Base-by-base conservation (phyloP, 2,113 vertebrate species). In the Gnathonemus echidnorhynchus region DNA sequence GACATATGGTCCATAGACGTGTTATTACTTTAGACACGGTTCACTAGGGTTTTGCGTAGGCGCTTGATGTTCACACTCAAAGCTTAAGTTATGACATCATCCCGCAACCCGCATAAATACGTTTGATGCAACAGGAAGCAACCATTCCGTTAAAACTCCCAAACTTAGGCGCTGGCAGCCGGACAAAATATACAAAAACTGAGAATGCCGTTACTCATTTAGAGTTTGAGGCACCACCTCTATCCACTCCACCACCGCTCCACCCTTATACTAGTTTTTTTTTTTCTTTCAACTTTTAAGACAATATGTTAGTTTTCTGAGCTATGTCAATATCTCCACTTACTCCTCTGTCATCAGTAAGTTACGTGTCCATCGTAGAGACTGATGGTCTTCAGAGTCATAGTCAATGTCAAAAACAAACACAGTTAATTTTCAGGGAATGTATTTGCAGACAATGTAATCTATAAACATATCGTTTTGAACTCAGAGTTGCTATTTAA, bases 171-270 rank as follows among this genome's bases (percentile, higher is more conserved):
- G 31, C 84, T 90, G 89, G 56, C 88, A 89, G 58, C 5, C 46
- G 35, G 24, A 21, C 83, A 56, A 35, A 21, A 77, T 42, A 89
- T 87, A 85, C 90, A 92, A 21, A 56, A 90, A n/a, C 77, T 66
- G 24, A 27, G 58, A 83, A 42, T 83, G 87, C 92, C 92, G 92
- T 87, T 84, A 91, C 92, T 90, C 92, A 92, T 92, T 93, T 92
- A 24, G 56, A n/a, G 56, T n/a, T 24, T 24, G 1, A 58, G 21
- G 56, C 21, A 58, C 5, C 17, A 5, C 15, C 17, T 5, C 13
- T 19, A 53, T 5, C 15, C 52, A 53, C 52, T 17, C 1, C 52
- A 19, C 15, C 52, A 52, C 52, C 15, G 2, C 3, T 56, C 5
- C 19, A n/a, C 56, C 21, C 56, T 58, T 56, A 53, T 19, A 17